Evolutionary conservation across 2,888 invertebrate genomes (phyloP).

Genomic region (Blomia tropicalis): DNA sequence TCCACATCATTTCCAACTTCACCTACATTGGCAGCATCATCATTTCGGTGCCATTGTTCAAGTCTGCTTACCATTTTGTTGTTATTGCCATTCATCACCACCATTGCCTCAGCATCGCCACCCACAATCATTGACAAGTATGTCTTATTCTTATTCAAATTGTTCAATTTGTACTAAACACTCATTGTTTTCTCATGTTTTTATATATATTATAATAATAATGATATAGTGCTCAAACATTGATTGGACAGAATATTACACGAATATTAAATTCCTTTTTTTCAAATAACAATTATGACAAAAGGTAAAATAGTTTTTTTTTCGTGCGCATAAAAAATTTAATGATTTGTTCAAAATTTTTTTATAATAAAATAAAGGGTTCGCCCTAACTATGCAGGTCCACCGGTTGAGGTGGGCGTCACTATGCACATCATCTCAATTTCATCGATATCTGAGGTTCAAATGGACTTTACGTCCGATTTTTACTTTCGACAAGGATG

Average conservation of each 20-base stretch:
- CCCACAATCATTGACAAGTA: not conserved
- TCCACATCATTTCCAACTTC: no score
- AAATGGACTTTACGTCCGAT: slow-evolving; percentile 96
- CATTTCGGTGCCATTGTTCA: not conserved
- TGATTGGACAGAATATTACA: slow-evolving; percentile 24
- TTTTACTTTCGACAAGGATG: slow-evolving; percentile 99
- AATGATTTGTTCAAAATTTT: slow-evolving; percentile 18
- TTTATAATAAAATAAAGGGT: slow-evolving; percentile 22
- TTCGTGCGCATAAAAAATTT: no score
- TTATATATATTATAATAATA: not conserved
- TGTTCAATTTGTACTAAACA: no score
- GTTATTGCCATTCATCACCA: not conserved
- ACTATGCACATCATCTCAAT: slow-evolving; percentile 96
- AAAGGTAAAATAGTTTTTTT: no score
- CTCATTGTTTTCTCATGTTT: not conserved
- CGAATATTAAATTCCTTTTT: slow-evolving; percentile 23
- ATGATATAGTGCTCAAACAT: slow-evolving; percentile 15
- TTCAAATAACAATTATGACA: slow-evolving; percentile 22
- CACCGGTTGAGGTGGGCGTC: slow-evolving; percentile 74
- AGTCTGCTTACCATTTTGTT: not conserved
- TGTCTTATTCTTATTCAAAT: not conserved
- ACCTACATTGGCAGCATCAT: no score
- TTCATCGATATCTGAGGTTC: slow-evolving; percentile 93
- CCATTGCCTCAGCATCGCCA: not conserved
- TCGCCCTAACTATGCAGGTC: not conserved